Evolutionary conservation across 30 jellyfish, hydroid and myxozoan species (phyloP), one percentile per base, ranked within the genome.

Genomic region (Aurelia aurita complex sp. Pacific): DNA sequence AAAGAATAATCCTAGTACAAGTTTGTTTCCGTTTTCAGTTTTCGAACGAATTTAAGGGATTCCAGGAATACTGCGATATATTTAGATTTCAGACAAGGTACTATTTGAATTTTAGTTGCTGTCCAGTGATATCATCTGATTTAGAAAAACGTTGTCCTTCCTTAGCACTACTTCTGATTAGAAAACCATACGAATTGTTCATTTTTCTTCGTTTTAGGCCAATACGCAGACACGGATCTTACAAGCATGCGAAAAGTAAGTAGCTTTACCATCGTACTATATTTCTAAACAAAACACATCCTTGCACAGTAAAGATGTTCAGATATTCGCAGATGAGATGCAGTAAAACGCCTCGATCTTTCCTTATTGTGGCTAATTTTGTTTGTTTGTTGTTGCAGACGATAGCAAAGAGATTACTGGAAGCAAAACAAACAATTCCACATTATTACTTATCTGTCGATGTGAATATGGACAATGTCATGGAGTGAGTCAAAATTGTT

Each of bases 351-450:
- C 51, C 51, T 40, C 51, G 51, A 40, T 9, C 51, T 40, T 40
- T 40, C 51, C 5, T 40, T 6, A 40, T 9, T 40, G 51, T 36
- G 29, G 1, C 64, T 36, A 71, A 55, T 36, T 2, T 33, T 12
- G 10, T 15, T 40, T 15, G 4, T 23, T 54, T 38, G 23, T 42
- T 33, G 12, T 64, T 80, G 6, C 59, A 80, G 91, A 93, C 96
- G 29, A 93, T 93, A 33, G 97, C 99, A 8, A 88, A 89, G 79
- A 91, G 99, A 17, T 76, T 94, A n/a, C 85, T 89, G 11, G 96
- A 88, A 76, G 94, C 99, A 32, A 94, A 94, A 65, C 97, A 88
- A 54, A 94, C 99, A 2, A 95, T 94, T 76, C 99, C 99, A 4
- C 99, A 94, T 55, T 94, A 88, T 65, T 89, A 94, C 59, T 55